phyloP scores from a whole-genome alignment of 2,888 invertebrate genomes.

The Zonitis immaculata region DNA sequence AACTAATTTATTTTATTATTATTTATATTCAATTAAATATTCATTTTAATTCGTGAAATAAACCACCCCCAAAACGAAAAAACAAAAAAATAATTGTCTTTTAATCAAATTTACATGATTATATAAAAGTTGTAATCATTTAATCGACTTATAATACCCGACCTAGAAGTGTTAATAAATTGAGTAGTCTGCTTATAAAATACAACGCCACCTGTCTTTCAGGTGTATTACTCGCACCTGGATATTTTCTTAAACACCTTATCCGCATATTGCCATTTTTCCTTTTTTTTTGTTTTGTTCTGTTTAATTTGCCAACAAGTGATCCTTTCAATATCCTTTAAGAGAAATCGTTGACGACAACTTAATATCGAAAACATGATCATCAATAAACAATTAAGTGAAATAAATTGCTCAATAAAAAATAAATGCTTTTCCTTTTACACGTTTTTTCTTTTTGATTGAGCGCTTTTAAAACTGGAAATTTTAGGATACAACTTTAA shows the following conservation, averaged over 20 bases:
- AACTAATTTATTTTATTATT: too few species aligned
- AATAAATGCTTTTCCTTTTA: too few species aligned
- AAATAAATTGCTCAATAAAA: too few species aligned
- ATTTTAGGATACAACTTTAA: too few species aligned
- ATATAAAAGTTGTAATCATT: conserved; percentile 11
- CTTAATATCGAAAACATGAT: too few species aligned
- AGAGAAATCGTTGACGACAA: neutral
- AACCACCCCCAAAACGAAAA: too few species aligned
- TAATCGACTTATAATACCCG: conserved; percentile 34
- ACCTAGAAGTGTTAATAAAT: conserved; percentile 32
- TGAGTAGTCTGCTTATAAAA: conserved; percentile 29
- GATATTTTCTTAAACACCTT: conserved; percentile 14
- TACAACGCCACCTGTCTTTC: conserved; percentile 36
- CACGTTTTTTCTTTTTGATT: too few species aligned
- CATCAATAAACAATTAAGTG: too few species aligned
- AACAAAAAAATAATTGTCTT: neutral
- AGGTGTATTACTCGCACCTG: conserved; percentile 30
- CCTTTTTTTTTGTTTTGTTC: too few species aligned
- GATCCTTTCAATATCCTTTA: neutral
- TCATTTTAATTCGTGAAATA: too few species aligned
- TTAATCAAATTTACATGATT: neutral
- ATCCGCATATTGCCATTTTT: neutral
- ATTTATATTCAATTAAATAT: too few species aligned
- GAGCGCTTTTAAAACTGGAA: too few species aligned
- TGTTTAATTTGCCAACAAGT: neutral